Evolutionary conservation across 2,797 vertebrate genomes (phyloP).

Genomic region (Sciaenops ocellatus): DNA sequence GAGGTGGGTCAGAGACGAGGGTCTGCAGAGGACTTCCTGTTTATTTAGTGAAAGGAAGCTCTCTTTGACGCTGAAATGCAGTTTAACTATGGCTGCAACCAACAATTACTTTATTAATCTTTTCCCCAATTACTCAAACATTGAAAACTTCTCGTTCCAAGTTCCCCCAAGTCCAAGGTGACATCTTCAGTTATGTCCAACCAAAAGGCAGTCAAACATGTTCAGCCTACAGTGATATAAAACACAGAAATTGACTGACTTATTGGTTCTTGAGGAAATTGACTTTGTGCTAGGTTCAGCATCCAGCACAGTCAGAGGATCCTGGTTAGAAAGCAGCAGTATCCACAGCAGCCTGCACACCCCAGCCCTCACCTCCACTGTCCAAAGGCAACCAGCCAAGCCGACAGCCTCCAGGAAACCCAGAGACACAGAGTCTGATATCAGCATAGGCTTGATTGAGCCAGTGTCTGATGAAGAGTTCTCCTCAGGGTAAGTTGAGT

Average conservation of each 20-base stretch:
- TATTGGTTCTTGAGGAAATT: not conserved
- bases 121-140: too few species aligned
- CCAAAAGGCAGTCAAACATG: not conserved
- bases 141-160: not conserved
- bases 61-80: not conserved
- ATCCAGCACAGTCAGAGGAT: conserved; percentile 38
- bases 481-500: conserved; percentile 62
- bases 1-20: not conserved
- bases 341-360: conserved; percentile 71
- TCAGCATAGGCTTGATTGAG: conserved; percentile 38
- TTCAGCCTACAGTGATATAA: not conserved
- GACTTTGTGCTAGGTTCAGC: conserved; percentile 41
- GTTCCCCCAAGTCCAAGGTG: not conserved
- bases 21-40: not conserved
- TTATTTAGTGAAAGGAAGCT: not conserved
- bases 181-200: not conserved
- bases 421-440: conserved; percentile 15
- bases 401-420: conserved; percentile 7
- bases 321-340: conserved; percentile 70
- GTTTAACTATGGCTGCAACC: not conserved
- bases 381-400: conserved; percentile 55
- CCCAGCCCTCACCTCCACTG: conserved; percentile 87
- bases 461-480: conserved; percentile 78
- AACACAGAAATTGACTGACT: not conserved
- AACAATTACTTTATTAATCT: not conserved